Evolutionary conservation across 92 coral and sea anemone genomes (phyloP).

Genomic region (Zoanthus solanderi): DNA sequence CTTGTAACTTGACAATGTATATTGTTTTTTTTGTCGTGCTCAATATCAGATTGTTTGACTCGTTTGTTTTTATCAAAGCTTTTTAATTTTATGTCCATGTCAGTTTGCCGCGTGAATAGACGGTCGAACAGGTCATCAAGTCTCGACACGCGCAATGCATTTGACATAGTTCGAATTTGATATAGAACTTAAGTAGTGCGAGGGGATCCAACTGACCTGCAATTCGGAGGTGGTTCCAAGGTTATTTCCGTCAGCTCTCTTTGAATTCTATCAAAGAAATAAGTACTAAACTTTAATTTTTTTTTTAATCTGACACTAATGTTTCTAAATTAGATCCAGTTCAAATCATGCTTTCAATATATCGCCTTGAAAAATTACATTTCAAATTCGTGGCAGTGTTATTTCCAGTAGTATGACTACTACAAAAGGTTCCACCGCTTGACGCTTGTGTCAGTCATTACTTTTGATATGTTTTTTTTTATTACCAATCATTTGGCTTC

Average conservation of each 20-base stretch:
- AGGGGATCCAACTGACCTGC: slow-evolving; percentile 76
- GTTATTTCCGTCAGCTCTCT: slow-evolving; percentile 98
- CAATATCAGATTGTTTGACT: background rate
- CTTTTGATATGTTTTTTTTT: background rate
- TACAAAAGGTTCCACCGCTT: slow-evolving; percentile 3
- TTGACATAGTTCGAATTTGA: background rate
- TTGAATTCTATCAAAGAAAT: slow-evolving; percentile 80
- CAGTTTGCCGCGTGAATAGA: background rate
- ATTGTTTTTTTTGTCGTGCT: background rate
- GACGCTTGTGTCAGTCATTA: background rate
- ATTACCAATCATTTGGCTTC: background rate
- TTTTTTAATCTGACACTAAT: background rate
- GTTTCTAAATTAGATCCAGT: slow-evolving; percentile 6
- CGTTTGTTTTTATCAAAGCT: background rate
- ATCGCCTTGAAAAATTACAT: slow-evolving; percentile 15
- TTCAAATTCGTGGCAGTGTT: background rate
- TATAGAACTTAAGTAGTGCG: background rate
- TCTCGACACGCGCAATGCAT: background rate
- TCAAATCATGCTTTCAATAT: background rate
- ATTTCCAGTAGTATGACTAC: background rate
- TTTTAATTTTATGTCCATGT: background rate
- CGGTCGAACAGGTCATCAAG: background rate
- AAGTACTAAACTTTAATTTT: slow-evolving; percentile 4
- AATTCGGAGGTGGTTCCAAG: slow-evolving; percentile 98
- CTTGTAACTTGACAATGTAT: background rate